These are phyloP conservation scores for Lycocorax pyrrhopterus DNA, from an alignment of 2,113 vertebrate genomes.

Conservation along the genomic window DNA sequence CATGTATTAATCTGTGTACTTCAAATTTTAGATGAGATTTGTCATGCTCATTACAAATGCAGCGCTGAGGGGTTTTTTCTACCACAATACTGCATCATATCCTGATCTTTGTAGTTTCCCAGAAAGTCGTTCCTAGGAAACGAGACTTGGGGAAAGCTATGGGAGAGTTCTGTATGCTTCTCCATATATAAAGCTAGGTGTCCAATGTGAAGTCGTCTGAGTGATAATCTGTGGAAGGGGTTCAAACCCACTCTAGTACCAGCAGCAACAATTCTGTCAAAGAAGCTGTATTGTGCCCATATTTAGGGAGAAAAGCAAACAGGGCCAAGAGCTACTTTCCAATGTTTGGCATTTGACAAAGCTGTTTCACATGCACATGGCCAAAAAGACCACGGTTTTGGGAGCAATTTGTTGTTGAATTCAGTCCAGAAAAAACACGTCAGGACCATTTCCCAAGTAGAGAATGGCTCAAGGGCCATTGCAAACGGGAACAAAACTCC, in stretches of 20 bases:
- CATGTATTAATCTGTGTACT: neutral
- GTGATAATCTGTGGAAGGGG: neutral
- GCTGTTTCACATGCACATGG: neutral
- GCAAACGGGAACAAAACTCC: neutral
- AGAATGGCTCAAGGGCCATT: neutral
- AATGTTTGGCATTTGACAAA: neutral
- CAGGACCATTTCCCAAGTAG: neutral
- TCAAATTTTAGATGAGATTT: neutral
- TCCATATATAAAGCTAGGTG: neutral
- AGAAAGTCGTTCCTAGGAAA: neutral
- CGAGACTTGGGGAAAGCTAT: neutral
- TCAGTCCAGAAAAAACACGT: neutral
- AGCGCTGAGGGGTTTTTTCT: neutral
- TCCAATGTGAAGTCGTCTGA: neutral
- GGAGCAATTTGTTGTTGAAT: neutral
- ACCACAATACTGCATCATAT: neutral
- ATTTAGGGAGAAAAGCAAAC: neutral
- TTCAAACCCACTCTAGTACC: neutral
- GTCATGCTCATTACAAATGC: neutral
- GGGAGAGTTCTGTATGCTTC: neutral
- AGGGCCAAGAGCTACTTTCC: neutral
- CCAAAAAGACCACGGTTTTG: neutral
- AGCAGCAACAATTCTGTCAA: neutral
- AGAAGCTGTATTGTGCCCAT: neutral
- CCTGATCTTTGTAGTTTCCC: neutral